phyloP scores from a whole-genome alignment of 2,113 vertebrate species.

The Mesitornis unicolor region DNA sequence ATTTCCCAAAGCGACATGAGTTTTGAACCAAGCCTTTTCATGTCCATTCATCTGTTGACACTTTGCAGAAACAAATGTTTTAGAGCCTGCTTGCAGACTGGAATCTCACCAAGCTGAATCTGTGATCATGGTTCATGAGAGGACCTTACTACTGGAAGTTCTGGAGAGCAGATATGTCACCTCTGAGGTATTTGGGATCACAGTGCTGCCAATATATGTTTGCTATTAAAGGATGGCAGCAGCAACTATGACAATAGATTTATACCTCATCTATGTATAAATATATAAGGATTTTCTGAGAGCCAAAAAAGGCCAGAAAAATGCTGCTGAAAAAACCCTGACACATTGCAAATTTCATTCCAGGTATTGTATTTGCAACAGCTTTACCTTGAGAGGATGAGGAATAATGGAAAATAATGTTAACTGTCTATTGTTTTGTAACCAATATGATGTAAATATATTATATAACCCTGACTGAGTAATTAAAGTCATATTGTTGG shows the following conservation, averaged over 20 bases:
- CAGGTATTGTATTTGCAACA: neutral
- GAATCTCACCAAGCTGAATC: rapidly evolving
- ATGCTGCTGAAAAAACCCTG: neutral
- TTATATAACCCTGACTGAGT: neutral
- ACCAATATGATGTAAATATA: neutral
- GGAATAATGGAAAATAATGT: neutral
- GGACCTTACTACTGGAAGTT: neutral
- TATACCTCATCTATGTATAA: neutral
- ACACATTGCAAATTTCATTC: neutral
- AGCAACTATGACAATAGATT: neutral
- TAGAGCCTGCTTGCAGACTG: neutral
- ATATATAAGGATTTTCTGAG: neutral
- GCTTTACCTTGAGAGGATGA: neutral
- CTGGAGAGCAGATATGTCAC: neutral
- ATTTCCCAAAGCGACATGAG: neutral
- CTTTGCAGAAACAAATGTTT: neutral
- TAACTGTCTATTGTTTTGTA: neutral
- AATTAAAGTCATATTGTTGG: neutral
- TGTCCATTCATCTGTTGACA: neutral
- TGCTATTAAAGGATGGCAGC: neutral
- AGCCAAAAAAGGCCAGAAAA: neutral
- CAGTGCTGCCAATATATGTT: neutral
- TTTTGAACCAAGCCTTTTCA: neutral
- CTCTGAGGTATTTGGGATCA: neutral
- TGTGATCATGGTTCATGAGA: neutral